Evolutionary conservation across 2,888 invertebrate species (phyloP).

Genomic region (Rhingia campestris): DNA sequence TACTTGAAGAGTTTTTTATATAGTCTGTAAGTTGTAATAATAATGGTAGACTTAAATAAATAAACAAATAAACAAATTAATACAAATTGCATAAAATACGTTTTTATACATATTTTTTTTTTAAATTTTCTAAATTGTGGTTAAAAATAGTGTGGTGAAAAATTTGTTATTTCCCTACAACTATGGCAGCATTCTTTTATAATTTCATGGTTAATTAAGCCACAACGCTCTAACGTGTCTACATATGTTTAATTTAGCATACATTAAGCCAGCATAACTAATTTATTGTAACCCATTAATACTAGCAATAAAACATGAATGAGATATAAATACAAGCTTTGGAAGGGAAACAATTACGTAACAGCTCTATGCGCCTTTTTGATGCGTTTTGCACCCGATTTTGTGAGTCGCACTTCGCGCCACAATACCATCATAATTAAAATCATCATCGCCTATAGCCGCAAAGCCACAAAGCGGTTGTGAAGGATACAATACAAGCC

Average conservation of each 20-base stretch:
- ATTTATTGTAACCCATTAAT: conserved; percentile 8
- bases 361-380: conserved; percentile 15
- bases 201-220: background rate
- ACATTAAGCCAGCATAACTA: conserved; percentile 15
- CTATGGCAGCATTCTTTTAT: too few relatives aligned
- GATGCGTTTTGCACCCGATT: conserved; percentile 38
- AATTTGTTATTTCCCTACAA: too few relatives aligned
- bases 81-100: too few relatives aligned
- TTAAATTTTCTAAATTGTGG: background rate
- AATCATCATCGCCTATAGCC: conserved; percentile 9
- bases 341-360: conserved; percentile 27
- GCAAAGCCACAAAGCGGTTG: conserved; percentile 21
- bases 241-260: conserved; percentile 39
- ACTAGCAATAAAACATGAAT: conserved; percentile 2
- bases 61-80: too few relatives aligned
- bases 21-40: too few relatives aligned
- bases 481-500: conserved; percentile 45
- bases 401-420: conserved; percentile 24
- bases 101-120: too few relatives aligned
- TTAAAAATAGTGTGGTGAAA: background rate
- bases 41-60: too few relatives aligned
- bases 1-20: too few relatives aligned
- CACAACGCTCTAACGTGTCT: background rate
- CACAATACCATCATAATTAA: background rate
- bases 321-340: background rate